Base-by-base conservation (phyloP, 37 sponge, comb jelly and placozoan genomes). In the Agelas oroides region DNA sequence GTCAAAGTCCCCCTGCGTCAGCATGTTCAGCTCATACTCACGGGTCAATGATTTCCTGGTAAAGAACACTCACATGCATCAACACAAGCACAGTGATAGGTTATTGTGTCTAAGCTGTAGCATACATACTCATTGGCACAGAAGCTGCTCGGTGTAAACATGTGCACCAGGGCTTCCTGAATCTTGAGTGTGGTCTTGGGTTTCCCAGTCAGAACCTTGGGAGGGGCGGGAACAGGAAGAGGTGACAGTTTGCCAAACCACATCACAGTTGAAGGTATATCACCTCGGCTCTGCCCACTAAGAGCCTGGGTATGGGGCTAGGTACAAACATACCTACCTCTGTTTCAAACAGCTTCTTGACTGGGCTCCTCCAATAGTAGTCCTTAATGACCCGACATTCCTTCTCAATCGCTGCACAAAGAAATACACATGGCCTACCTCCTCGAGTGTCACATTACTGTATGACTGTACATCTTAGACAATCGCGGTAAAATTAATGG, bases 1-100 rank as follows among this genome's bases (percentile, higher is more conserved):
- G 70, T 96, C 96, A 84, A 96, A 93, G 28, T 96, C 96, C 12
- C 96, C 96, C 23, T 87, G 73, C 3, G 71, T 61, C 65, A 96
- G 79, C 70, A 96, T 85, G 32, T 27, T 78, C 52, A 82, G 19
- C 46, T 96, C 96, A 59, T 96, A 96, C 36, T 87, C 88, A 12
- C 79, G 72, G 59, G 82, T 82, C 30, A 96, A 28, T 16, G 65
- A 72, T 70, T 90, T 90, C 40, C 93, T 96, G 40, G 24, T 79
- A 55, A 58, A 57, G 62, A 31, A 62, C n/a, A n/a, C n/a, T n/a
- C n/a, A n/a, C n/a, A n/a, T n/a, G n/a, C 37, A 19, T n/a, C n/a
- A n/a, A n/a, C n/a, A n/a, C n/a, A n/a, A n/a, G n/a, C n/a, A n/a
- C n/a, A n/a, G 46, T 46, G 46, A 8, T 46, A 46, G n/a, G n/a